Conservation (phyloP, 2,888 invertebrate genomes). For the Miltochrista miniata region DNA sequence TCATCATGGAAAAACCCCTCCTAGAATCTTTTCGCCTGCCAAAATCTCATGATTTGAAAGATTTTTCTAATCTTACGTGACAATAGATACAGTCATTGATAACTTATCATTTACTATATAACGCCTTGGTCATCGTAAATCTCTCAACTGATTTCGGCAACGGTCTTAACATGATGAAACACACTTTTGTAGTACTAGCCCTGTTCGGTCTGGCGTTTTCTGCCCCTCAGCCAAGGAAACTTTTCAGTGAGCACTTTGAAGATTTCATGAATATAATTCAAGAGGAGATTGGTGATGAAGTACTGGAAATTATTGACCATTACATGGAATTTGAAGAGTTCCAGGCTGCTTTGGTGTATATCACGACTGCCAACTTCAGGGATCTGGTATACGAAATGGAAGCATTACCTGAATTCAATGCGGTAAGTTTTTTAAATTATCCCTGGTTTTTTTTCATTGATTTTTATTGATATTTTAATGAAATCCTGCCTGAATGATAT, state of each 20-base stretch:
- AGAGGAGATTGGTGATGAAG: conserved; percentile 43
- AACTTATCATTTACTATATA: conserved; percentile 43
- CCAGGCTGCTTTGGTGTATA: conserved; percentile 43
- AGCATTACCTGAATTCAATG: conserved; percentile 61
- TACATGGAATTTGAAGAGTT: conserved; percentile 64
- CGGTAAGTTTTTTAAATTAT: conserved; percentile 48
- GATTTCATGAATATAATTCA: conserved; percentile 58
- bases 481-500: too few species aligned
- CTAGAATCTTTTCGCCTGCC: too few species aligned
- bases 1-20: too few species aligned
- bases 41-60: conserved; percentile 11
- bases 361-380: conserved; percentile 54
- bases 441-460: background rate
- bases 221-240: conserved; percentile 59
- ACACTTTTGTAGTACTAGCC: conserved; percentile 45
- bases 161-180: conserved; percentile 50
- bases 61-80: conserved; percentile 31
- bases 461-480: too few species aligned
- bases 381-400: conserved; percentile 63
- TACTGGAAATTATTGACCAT: conserved; percentile 40
- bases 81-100: conserved; percentile 16
- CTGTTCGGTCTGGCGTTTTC: conserved; percentile 48
- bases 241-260: conserved; percentile 64
- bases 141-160: conserved; percentile 25
- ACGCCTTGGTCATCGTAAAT: conserved; percentile 2